Conservation (phyloP, 2,113 vertebrate species). For the Rhinolophus ferrumequinum region DNA sequence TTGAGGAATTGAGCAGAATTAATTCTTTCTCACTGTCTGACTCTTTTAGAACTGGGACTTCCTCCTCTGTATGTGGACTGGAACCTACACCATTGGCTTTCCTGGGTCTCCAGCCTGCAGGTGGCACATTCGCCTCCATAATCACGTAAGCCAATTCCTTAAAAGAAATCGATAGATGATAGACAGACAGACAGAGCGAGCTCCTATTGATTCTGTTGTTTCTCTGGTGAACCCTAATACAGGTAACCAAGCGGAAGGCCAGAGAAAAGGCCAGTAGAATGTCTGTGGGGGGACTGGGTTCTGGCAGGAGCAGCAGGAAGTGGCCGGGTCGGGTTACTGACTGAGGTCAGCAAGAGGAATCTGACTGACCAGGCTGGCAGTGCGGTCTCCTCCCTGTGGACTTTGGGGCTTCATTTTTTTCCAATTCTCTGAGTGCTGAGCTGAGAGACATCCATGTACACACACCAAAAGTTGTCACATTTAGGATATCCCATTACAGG, state of each 20-base stretch:
- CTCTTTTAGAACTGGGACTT: not conserved
- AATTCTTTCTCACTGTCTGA: not conserved
- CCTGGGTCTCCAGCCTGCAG: not conserved
- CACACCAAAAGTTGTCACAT: not conserved
- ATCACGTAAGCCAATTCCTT: not conserved
- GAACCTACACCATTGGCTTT: too few relatives aligned
- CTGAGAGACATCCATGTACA: not conserved
- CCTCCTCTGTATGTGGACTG: too few relatives aligned
- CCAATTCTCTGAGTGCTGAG: not conserved
- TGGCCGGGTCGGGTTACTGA: too few relatives aligned
- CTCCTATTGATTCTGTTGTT: not conserved
- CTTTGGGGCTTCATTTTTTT: not conserved
- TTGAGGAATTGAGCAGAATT: not conserved
- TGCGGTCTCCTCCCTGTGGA: not conserved
- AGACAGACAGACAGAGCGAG: not conserved
- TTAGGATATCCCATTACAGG: not conserved
- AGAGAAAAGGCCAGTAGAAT: not conserved
- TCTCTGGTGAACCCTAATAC: not conserved
- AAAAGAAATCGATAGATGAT: not conserved
- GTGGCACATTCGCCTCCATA: not conserved
- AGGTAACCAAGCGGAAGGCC: not conserved
- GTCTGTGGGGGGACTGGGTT: accelerated
- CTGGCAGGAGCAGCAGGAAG: not conserved
- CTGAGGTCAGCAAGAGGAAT: not conserved
- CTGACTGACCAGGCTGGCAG: accelerated